Base-by-base conservation (phyloP, 1,140 invertebrate genomes). In the Stegodyphus mimosarum region DNA sequence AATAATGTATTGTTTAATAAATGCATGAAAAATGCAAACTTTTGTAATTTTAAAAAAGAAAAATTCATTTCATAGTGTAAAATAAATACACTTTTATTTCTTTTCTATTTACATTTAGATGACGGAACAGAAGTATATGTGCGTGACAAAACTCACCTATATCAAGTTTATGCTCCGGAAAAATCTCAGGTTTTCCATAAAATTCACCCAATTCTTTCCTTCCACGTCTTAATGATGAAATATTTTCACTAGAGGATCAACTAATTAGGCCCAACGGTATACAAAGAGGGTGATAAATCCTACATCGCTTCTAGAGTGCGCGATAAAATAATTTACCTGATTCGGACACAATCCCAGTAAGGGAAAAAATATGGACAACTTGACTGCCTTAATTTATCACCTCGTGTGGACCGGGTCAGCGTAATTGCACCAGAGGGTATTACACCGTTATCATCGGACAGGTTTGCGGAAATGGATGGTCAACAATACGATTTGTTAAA, bases 311-410 rank as follows among this genome's bases (percentile, higher is more conserved):
- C 52, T 11, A 74, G 51, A 53, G 52, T 11, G 7, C 6, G 10
- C 9, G 53, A 74, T 52, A 74, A 17, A 74, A 74, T 17, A 55
- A 74, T 74, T 74, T 74, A 74, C 52, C 33, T 13, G n/a, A 55
- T 17, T 17, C 51, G 72, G 52, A 74, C 18, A 50, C 72, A 15
- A 66, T 51, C 60, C 6, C 11, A 66, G 49, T 6, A 49, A 33
- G 11, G 13, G 55, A 77, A 77, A 77, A 77, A 55, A 17, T 6
- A 18, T 51, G 17, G 75, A 77, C 64, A 60, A 63, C 64, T 77
- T 77, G 75, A 77, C 60, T 77, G 60, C 60, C 33, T 48, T 48
- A 77, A 63, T 77, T 77, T 77, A 77, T 77, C 75, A 77, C 75
- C 51, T 66, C 49, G 52, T 77, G 50, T 18, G 75, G 75, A 77